Percentiles rank a stretch among this genome's conserved stretches.
Evolutionary conservation across 1,140 invertebrate genomes (phyloP).

Genomic region (Rhyzopertha dominica): DNA sequence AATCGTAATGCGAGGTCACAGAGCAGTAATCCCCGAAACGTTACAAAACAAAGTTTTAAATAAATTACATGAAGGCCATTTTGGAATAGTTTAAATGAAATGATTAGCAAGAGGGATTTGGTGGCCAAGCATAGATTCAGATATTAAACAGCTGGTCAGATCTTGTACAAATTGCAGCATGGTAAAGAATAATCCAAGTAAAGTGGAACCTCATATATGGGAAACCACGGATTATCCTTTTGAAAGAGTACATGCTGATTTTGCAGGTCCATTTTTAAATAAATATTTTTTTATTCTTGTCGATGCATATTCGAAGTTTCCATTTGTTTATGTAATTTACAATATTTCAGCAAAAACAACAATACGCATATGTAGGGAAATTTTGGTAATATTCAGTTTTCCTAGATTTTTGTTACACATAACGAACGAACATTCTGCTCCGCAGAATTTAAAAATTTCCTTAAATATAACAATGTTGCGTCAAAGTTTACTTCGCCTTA

Average conservation of each 20-base stretch:
- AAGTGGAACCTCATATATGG: slow-evolving; percentile 26
- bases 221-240: slow-evolving; percentile 32
- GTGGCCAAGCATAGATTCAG: not conserved
- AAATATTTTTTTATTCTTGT: slow-evolving; percentile 39
- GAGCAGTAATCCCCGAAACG: not conserved
- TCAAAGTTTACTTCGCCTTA: too few species aligned
- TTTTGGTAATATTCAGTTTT: too few species aligned
- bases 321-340: not conserved
- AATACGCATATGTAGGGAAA: too few species aligned
- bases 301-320: slow-evolving; percentile 33
- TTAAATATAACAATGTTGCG: too few species aligned
- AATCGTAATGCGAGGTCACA: not conserved
- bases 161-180: not conserved
- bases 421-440: too few species aligned
- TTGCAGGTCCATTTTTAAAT: slow-evolving; percentile 38
- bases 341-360: too few species aligned
- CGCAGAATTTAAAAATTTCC: too few species aligned
- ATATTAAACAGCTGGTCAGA: not conserved
- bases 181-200: not conserved
- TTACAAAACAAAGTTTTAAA: not conserved
- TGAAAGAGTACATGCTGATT: slow-evolving; percentile 45
- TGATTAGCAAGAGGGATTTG: not conserved
- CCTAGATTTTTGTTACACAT: too few species aligned
- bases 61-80: not conserved
- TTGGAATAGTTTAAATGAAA: not conserved